Percentiles rank a stretch among this genome's conserved stretches.
Evolutionary conservation across 1,140 invertebrate genomes (phyloP).

Genomic region (Epicauta chinensis): DNA sequence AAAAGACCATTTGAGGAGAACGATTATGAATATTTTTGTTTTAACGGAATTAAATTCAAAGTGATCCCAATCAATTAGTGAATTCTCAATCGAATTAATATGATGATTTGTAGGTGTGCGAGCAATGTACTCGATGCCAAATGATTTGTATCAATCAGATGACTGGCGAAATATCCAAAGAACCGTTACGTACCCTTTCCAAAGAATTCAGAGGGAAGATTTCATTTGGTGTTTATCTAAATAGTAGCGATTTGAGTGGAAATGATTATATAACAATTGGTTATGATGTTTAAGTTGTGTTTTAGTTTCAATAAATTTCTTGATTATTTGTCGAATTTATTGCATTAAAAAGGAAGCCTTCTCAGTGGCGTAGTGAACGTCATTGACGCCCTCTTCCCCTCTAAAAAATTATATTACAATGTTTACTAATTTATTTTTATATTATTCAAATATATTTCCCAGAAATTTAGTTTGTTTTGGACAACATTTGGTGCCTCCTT

Average conservation of each 20-base stretch:
- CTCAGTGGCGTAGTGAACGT: too few species aligned
- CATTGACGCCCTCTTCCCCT: too few species aligned
- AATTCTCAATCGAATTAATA: conserved; percentile 4
- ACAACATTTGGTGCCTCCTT: too few species aligned
- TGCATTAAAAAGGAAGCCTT: too few species aligned
- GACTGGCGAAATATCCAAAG: conserved; percentile 70
- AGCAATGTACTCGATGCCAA: conserved; percentile 81
- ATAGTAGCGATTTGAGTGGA: background rate
- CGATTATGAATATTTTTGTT: conserved; percentile 58
- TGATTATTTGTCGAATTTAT: too few species aligned
- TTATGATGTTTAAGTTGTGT: too few species aligned
- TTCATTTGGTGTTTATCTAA: conserved; percentile 66
- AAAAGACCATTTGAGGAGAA: conserved; percentile 67
- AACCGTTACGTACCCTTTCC: conserved; percentile 77
- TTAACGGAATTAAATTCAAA: conserved; percentile 63
- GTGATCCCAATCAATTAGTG: conserved; percentile 42
- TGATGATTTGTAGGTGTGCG: conserved; percentile 55
- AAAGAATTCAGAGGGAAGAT: conserved; percentile 67
- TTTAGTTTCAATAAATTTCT: too few species aligned
- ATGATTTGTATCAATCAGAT: conserved; percentile 91
- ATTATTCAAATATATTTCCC: too few species aligned
- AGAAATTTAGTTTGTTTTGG: too few species aligned
- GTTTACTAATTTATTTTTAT: too few species aligned
- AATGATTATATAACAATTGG: too few species aligned
- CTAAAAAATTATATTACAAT: too few species aligned